Base-by-base conservation (phyloP, 2,113 vertebrate species). In the Apodemus sylvaticus region DNA sequence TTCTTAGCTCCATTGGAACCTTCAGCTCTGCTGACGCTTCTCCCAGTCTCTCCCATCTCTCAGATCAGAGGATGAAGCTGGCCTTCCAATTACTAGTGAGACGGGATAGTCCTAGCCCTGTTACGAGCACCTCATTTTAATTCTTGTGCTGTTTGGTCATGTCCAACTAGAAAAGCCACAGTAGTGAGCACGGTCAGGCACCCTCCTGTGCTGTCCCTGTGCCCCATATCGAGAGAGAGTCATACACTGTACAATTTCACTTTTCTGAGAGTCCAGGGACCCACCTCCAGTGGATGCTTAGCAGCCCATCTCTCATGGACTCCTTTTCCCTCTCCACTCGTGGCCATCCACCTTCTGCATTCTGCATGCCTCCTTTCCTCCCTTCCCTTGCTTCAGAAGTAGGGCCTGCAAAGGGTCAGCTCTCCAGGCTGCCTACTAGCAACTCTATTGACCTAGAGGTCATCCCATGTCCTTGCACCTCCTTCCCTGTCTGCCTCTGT, bases 171-270 rank as follows among this genome's bases (percentile, higher is more conserved):
- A 78, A 96, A 81, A 86, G 34, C 13, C 66, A 55, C 7, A 68
- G 78, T 55, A 64, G 76, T 8, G 1, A 11, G 17, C 58, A 77
- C 91, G 31, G 71, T 48, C 14, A 2, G 0, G 3, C 0, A 1
- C 17, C 51, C 6, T 36, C 31, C 51, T 79, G n/a, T 29, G 60
- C 55, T 51, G 9, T 68, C 48, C 71, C 87, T 48, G 42, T 7
- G 19, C 10, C 70, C 14, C 20, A 66, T 62, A 14, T 6, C 7
- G 71, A 22, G 48, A 48, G 17, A 78, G 10, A 51, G 39, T n/a
- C 83, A 19, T 26, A 7, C 0, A 8, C 3, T 16, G 0, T 0
- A 19, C 53, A 4, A 7, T 77, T 36, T 26, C n/a, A 6, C 31
- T 58, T 39, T n/a, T 66, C 73, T 20, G 12, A 31, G 68, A 58